Conservation (phyloP, 2,888 invertebrate genomes). For the Drosophila mimica region DNA sequence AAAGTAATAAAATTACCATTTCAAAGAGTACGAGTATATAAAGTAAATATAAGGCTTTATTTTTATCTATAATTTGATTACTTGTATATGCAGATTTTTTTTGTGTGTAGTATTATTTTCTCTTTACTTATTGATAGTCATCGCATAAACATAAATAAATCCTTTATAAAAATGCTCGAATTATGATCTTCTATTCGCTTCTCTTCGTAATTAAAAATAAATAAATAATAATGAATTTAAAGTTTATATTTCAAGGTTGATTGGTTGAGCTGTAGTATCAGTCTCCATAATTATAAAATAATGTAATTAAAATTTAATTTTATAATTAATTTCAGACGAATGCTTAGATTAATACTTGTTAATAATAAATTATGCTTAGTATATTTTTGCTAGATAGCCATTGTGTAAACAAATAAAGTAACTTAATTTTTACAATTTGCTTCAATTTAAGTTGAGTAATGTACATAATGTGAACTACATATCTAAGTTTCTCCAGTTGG, state of each 20-base stretch:
- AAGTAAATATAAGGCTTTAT: no score
- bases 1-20: not conserved
- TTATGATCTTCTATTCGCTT: not conserved
- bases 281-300: no score
- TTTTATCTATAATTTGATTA: no score
- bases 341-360: not conserved
- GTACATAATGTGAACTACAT: not conserved
- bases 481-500: not conserved
- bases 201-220: not conserved
- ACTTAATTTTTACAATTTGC: not conserved
- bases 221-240: not conserved
- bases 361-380: not conserved
- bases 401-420: not conserved
- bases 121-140: not conserved
- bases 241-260: no score
- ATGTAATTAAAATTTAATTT: not conserved
- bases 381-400: no score
- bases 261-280: no score
- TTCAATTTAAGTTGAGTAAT: not conserved
- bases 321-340: not conserved
- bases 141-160: not conserved
- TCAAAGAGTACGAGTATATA: no score
- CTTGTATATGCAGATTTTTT: not conserved
- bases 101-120: not conserved
- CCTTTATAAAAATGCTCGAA: not conserved